Conservation (phyloP, 2,797 vertebrate genomes). For the Hipposideros larvatus region DNA sequence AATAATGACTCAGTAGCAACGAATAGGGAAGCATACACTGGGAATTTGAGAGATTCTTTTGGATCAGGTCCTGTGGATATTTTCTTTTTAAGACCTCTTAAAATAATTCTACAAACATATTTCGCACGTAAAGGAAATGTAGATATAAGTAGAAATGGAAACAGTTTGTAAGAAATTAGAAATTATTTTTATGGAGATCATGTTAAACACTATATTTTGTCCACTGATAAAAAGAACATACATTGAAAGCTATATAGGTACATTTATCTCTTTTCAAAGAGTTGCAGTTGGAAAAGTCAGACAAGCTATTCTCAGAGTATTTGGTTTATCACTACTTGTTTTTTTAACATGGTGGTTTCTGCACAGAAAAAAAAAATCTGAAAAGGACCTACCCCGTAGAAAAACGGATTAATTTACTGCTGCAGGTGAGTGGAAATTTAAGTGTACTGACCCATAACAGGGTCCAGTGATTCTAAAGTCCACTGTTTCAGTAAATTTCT, state of each 20-base stretch:
- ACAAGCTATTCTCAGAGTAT: neutral
- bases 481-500: neutral
- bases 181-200: neutral
- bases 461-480: neutral
- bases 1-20: neutral
- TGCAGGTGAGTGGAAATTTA: constrained; percentile 33
- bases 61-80: fast-evolving
- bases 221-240: neutral
- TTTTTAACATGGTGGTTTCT: constrained; percentile 18
- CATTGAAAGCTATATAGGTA: neutral
- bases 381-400: neutral
- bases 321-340: neutral
- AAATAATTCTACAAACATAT: neutral
- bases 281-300: neutral
- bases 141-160: neutral
- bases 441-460: constrained; percentile 40
- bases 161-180: neutral
- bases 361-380: neutral
- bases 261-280: neutral
- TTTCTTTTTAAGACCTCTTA: neutral
- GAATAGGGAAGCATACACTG: neutral
- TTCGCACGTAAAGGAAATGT: neutral
- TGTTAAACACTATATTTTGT: neutral
- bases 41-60: neutral
- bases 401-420: constrained; percentile 54